Base-by-base conservation (phyloP, 2,888 invertebrate genomes). In the Eupithecia subumbrata region DNA sequence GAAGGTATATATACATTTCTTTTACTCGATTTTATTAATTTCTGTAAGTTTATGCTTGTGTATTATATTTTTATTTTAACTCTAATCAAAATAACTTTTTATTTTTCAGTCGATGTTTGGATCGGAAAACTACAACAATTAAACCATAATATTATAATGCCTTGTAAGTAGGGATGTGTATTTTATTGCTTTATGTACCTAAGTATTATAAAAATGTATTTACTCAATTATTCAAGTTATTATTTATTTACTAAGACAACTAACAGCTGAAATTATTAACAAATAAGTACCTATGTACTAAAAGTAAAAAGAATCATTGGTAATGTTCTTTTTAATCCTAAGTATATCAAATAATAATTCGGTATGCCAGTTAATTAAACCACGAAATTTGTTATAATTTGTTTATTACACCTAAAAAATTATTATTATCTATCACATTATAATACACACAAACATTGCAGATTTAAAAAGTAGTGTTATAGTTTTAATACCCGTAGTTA, bases 51-150 rank as follows among this genome's bases (percentile, higher is more conserved):
- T n/a, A 72, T 67, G 48, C 30, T 73, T 22, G 79, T 75, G 37
- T 69, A n/a, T 67, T 40, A 43, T 52, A n/a, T 71, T 74, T 70
- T 75, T n/a, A 68, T 60, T 18, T 12, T 9, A 63, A 30, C 63
- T 75, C 71, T 79, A 67, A 77, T 69, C 37, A 79, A 69, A 60
- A 79, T 79, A 77, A 81, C 81, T 88, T 40, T 89, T 88, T 86
- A 84, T 87, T 70, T 92, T 94, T 85, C 94, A 95, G 94, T 91
- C 92, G 76, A 92, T 91, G 90, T 93, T 93, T 86, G 94, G 94
- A 82, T 85, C 93, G 77, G 94, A 95, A 72, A 95, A 95, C 91
- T 95, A 89, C 92, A 76, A 81, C 78, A 89, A 34, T 34, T 64
- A 64, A 34, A 8, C 18, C 82, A 71, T 91, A 88, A 87, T 79